Evolutionary conservation across 2,113 vertebrate genomes (phyloP), one percentile per base, ranked within the genome.

Genomic region (Podiceps cristatus): DNA sequence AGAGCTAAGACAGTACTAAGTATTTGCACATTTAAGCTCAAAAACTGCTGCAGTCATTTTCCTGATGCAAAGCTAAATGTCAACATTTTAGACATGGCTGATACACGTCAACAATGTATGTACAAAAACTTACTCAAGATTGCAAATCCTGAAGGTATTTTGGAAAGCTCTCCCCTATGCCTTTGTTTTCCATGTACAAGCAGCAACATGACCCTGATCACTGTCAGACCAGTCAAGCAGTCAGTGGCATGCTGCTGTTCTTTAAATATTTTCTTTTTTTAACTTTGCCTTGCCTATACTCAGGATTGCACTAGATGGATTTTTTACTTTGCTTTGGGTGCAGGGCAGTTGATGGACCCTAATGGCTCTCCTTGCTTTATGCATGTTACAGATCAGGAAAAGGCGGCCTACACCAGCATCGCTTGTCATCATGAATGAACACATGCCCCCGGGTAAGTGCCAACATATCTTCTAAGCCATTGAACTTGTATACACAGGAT

Each of bases 321-420:
- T 88, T 76, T 94, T 72, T 74, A 7, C 45, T 92, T 85, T 82
- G 44, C 28, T 77, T 53, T 92, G 24, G 55, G 19, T 60, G 25
- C 2, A 5, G 44, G 40, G 42, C 52, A 37, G 5, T 11, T 62
- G 62, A 33, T 80, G 44, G 28, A 53, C 31, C 31, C 95, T 80
- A 37, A 47, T 96, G 81, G 86, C 16, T 83, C 35, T 75, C 25
- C 12, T 88, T 91, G 86, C 22, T 59, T 91, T 97, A 2, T 98
- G 37, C 93, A 64, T 75, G 88, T 95, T 76, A 93, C 98, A 99
- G 99, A 99, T 99, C 96, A 99, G 99, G 92, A 99, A 99, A 98
- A 98, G 99, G 97, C 98, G 99, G 97, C 99, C 99, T 0, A 99
- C 99, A 6, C 99, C 99, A 85, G 99, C 99, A 44, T 99, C 99